Percentiles rank a stretch among this genome's conserved stretches.
These are phyloP conservation scores for Standfussiana lucernea DNA, from an alignment of 2,888 invertebrate genomes.

Conservation along the genomic window DNA sequence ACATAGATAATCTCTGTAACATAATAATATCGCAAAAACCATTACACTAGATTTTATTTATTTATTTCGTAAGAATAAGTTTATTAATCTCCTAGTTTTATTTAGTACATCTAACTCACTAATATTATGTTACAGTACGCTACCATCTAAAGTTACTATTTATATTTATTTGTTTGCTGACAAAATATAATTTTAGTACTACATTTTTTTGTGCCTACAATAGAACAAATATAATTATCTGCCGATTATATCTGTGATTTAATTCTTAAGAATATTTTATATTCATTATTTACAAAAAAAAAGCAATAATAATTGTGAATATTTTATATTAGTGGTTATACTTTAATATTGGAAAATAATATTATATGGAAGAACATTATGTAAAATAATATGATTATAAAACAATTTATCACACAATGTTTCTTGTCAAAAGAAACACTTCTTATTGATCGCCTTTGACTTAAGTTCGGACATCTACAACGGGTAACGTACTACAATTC, in stretches of 20 bases:
- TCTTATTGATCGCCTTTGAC: conserved; percentile 12
- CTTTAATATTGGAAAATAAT: conserved; percentile 9
- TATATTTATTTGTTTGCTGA: conserved; percentile 8
- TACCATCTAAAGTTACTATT: conserved; percentile 1
- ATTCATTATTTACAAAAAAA: conserved; percentile 30
- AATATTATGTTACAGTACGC: background rate
- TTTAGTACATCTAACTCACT: background rate
- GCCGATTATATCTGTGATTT: conserved; percentile 11
- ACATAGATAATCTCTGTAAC: background rate
- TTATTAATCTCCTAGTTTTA: background rate
- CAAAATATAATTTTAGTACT: background rate
- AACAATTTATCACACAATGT: conserved; percentile 36
- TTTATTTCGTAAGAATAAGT: background rate
- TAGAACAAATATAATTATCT: background rate
- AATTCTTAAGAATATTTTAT: conserved; percentile 12
- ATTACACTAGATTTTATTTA: background rate
- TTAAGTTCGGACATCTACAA: background rate
- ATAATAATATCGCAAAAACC: conserved; percentile 6
- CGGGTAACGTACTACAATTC: background rate
- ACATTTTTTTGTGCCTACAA: background rate
- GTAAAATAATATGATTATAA: background rate
- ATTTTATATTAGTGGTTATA: conserved; percentile 27
- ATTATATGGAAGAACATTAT: background rate
- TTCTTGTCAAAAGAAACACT: background rate
- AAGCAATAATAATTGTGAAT: conserved; percentile 22